phyloP scores from a whole-genome alignment of 2,888 invertebrate species.

The Cheilosia pagana region DNA sequence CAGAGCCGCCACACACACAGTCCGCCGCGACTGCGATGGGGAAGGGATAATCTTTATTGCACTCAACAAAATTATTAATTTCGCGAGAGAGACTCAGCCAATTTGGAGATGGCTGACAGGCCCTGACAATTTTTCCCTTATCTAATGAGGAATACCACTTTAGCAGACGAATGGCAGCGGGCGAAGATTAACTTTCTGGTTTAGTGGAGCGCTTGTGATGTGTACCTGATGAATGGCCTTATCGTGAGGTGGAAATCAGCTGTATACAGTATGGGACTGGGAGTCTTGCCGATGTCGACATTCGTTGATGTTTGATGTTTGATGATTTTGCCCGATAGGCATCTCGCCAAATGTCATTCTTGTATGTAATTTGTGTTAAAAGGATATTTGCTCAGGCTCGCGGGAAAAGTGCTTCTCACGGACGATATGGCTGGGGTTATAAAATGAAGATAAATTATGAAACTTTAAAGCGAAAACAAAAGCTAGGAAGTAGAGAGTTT shows the following conservation, averaged over 20 bases:
- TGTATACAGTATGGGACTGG: background rate
- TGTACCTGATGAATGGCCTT: constrained; percentile 58
- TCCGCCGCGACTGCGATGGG: background rate
- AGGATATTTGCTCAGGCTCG: constrained; percentile 20
- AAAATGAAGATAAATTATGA: background rate
- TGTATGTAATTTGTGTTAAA: constrained; percentile 34
- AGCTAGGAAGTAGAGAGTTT: too few species aligned
- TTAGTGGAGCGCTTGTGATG: constrained; percentile 63
- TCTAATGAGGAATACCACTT: constrained; percentile 67
- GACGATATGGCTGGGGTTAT: background rate
- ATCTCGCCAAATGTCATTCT: constrained; percentile 58
- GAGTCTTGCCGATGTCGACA: constrained; percentile 43
- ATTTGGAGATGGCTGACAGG: constrained; percentile 70
- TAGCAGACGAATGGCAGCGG: constrained; percentile 58
- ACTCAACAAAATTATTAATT: constrained; percentile 68
- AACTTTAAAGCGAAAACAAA: too few species aligned
- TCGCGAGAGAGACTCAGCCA: constrained; percentile 57
- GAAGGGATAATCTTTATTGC: constrained; percentile 44
- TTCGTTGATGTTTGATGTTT: constrained; percentile 54
- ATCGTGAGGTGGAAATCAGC: constrained; percentile 67
- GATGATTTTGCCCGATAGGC: constrained; percentile 50
- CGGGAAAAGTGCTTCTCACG: constrained; percentile 11
- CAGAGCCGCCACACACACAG: constrained; percentile 9
- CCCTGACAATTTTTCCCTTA: constrained; percentile 65
- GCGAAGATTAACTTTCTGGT: constrained; percentile 72